A percentile compares a stretch with the other conserved stretches of the same genome.
Evolutionary conservation across 1,140 invertebrate genomes (phyloP).

Genomic region (Ceratosolen fusciceps): DNA sequence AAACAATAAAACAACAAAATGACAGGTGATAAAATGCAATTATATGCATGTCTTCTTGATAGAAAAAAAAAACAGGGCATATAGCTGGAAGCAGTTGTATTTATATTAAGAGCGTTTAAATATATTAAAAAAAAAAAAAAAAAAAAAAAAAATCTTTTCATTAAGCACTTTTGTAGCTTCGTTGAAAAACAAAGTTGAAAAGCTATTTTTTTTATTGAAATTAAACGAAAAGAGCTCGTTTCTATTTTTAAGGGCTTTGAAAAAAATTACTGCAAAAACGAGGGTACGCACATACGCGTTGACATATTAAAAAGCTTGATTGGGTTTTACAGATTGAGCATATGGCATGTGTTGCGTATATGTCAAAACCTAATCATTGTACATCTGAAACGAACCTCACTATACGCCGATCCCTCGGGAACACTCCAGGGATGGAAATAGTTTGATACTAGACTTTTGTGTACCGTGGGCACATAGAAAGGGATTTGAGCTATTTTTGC

Average conservation of each 20-base stretch:
- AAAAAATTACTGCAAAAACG: background rate
- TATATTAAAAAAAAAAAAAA: too few relatives aligned
- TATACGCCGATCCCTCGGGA: conserved; percentile 54
- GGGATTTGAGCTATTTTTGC: background rate
- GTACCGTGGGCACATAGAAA: background rate
- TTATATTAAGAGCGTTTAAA: too few relatives aligned
- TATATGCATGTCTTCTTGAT: too few relatives aligned
- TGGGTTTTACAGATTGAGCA: background rate
- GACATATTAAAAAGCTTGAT: background rate
- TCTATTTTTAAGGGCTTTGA: background rate
- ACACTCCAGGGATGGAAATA: conserved; percentile 25
- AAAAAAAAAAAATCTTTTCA: too few relatives aligned
- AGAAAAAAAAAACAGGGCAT: too few relatives aligned
- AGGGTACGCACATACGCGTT: background rate
- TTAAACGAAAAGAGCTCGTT: background rate
- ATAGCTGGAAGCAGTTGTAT: too few relatives aligned
- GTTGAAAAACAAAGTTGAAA: too few relatives aligned
- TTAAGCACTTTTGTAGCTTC: too few relatives aligned
- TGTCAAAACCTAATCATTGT: conserved; percentile 66
- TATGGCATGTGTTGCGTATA: conserved; percentile 40
- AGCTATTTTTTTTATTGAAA: too few relatives aligned
- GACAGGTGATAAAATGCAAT: too few relatives aligned
- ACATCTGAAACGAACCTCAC: conserved; percentile 17
- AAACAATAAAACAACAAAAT: too few relatives aligned
- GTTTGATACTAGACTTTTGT: conserved; percentile 12